Evolutionary conservation across 2,888 invertebrate genomes (phyloP), one percentile per base, ranked within the genome.

Genomic region (Xestoiulus laeticollis): DNA sequence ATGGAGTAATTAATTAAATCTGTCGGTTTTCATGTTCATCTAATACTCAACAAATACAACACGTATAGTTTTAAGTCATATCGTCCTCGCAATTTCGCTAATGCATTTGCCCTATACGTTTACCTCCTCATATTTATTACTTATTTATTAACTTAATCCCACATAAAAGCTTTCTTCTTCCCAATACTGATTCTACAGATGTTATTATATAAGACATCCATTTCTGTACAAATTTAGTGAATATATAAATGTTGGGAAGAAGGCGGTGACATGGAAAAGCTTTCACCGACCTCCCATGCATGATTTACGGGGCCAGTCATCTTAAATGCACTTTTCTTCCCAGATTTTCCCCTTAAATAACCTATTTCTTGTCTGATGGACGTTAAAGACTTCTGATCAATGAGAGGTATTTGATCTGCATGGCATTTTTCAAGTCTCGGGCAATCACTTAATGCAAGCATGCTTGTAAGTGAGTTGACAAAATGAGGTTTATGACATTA

Each of bases 281-380:
- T 59, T 59, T 59, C 59, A 59, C 59, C 59, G 59, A 59, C 59
- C 59, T 59, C 59, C 59, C 59, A 59, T 59, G 59, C 59, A 59
- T 59, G 59, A 59, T 59, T 59, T 59, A 59, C 59, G 59, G 59
- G 59, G 59, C 59, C 59, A 59, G 22, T 59, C 59, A 59, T 59
- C 59, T 59, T 22, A 59, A 59, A 59, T 59, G 59, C 59, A 59
- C 59, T 59, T 59, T 59, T 59, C 59, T 59, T 59, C 22, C 59
- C 8, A 22, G 22, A 8, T 22, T 59, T 59, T 59, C 59, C 59
- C 59, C 59, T 59, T 22, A 22, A 5, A 22, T 59, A 59, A 59
- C 59, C 59, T 22, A 59, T n/a, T 59, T 59, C 59, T 59, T 59
- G n/a, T 59, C 59, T 59, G 59, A 59, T 59, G 59, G 59, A 59